Percentiles rank a stretch among this genome's conserved stretches.
phyloP scores from a whole-genome alignment of 30 jellyfish, hydroid and myxozoan genomes.

The Aurelia sp. region DNA sequence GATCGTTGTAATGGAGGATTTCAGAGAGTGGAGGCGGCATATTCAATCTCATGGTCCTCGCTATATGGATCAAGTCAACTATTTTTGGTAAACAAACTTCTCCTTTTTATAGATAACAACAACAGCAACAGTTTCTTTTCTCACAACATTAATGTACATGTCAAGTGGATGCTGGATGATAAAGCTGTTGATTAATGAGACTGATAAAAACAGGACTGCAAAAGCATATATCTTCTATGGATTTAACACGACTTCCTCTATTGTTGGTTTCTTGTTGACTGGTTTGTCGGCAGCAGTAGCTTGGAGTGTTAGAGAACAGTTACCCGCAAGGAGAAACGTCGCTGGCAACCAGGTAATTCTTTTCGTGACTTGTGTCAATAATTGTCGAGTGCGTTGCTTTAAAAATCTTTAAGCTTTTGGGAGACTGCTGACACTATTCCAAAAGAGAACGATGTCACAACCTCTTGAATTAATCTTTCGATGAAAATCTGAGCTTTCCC shows the following conservation, averaged over 20 bases:
- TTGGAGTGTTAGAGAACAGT: conserved; percentile 69
- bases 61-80: too few relatives aligned
- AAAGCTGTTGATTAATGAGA: conserved; percentile 44
- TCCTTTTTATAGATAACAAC: conserved; percentile 54
- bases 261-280: conserved; percentile 55
- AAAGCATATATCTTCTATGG: conserved; percentile 63
- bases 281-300: conserved; percentile 71
- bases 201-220: conserved; percentile 19
- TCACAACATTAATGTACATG: conserved; percentile 62
- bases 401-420: too few relatives aligned
- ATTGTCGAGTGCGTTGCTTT: too few relatives aligned
- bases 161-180: conserved; percentile 80
- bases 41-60: too few relatives aligned
- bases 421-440: too few relatives aligned
- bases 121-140: conserved; percentile 46
- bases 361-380: neutral
- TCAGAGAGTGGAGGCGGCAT: too few relatives aligned
- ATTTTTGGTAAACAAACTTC: too few relatives aligned
- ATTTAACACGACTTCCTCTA: conserved; percentile 56
- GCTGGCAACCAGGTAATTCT: conserved; percentile 12
- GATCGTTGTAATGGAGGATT: too few relatives aligned
- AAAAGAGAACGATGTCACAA: too few relatives aligned
- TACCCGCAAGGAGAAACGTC: conserved; percentile 19
- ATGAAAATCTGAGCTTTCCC: too few relatives aligned
- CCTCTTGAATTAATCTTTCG: too few relatives aligned